Evolutionary conservation across 2,888 invertebrate species (phyloP).

Genomic region (Liposcelis brunnea): DNA sequence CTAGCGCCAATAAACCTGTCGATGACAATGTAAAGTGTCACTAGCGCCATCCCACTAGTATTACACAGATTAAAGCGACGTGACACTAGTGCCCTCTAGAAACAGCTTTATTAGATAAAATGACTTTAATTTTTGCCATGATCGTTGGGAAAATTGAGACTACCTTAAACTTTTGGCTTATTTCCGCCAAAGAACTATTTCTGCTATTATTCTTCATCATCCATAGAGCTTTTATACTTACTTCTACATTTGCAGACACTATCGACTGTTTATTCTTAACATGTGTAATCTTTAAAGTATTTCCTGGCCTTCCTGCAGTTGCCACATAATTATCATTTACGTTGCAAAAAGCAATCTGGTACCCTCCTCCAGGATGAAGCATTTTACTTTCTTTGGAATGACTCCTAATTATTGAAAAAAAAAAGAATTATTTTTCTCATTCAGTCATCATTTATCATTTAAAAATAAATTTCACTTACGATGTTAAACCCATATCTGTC

Average conservation of each 20-base stretch:
- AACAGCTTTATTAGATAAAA: too few relatives aligned
- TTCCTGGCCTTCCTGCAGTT: slow-evolving; percentile 45
- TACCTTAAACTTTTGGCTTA: too few relatives aligned
- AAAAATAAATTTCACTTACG: slow-evolving; percentile 31
- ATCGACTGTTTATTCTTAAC: slow-evolving; percentile 37
- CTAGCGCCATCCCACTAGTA: too few relatives aligned
- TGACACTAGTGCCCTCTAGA: too few relatives aligned
- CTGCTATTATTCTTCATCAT: too few relatives aligned
- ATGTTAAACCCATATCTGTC: slow-evolving; percentile 49
- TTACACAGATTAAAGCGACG: too few relatives aligned
- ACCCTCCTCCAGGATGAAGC: slow-evolving; percentile 45
- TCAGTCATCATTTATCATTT: too few relatives aligned
- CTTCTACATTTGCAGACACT: slow-evolving; percentile 28
- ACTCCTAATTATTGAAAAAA: slow-evolving; percentile 25
- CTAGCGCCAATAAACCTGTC: too few relatives aligned
- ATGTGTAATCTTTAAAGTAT: slow-evolving; percentile 44
- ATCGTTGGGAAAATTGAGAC: too few relatives aligned
- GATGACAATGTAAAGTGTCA: too few relatives aligned
- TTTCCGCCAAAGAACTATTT: too few relatives aligned
- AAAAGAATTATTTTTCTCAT: slow-evolving; percentile 1
- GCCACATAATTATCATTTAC: slow-evolving; percentile 44
- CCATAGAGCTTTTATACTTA: slow-evolving; percentile 4
- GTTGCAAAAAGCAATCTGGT: slow-evolving; percentile 40
- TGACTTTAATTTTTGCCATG: too few relatives aligned
- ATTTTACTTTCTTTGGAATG: slow-evolving; percentile 39